phyloP scores from a whole-genome alignment of 2,797 vertebrate species.

The Halcyon badia region DNA sequence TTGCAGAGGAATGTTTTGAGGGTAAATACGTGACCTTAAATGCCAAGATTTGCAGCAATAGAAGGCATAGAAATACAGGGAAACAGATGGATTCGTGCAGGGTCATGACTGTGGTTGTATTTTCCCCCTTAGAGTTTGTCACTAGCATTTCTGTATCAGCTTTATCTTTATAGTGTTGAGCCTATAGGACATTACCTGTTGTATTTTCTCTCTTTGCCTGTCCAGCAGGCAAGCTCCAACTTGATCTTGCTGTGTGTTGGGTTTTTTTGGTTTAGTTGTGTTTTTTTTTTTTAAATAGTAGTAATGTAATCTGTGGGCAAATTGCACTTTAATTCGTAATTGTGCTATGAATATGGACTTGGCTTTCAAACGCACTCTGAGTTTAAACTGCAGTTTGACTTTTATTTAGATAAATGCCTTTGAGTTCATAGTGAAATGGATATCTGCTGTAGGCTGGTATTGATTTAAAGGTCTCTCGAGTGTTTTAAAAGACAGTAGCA shows the following conservation, averaged over 20 bases:
- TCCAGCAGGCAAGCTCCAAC: conserved; percentile 54
- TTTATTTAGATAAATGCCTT: conserved; percentile 87
- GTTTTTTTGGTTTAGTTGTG: too few relatives aligned
- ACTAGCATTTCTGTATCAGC: not conserved
- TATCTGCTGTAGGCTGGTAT: conserved; percentile 83
- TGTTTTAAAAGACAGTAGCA: conserved; percentile 75
- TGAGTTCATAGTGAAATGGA: conserved; percentile 83
- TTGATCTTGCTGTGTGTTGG: conserved; percentile 68
- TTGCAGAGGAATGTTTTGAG: not conserved
- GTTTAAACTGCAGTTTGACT: conserved; percentile 88
- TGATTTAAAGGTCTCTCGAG: conserved; percentile 82
- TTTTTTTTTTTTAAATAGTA: not conserved
- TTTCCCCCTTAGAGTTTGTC: not conserved
- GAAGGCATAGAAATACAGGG: not conserved
- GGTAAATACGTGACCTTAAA: not conserved
- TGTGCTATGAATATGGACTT: conserved; percentile 83
- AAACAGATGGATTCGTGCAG: not conserved
- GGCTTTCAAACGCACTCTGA: conserved; percentile 82
- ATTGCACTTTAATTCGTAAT: conserved; percentile 86
- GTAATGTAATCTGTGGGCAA: conserved; percentile 87
- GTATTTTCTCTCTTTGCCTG: not conserved
- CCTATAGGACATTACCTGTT: not conserved
- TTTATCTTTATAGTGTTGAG: not conserved
- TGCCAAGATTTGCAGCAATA: not conserved
- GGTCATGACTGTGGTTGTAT: not conserved